Evolutionary conservation across 2,797 vertebrate species (phyloP).

Genomic region (Urocyon cinereoargenteus): DNA sequence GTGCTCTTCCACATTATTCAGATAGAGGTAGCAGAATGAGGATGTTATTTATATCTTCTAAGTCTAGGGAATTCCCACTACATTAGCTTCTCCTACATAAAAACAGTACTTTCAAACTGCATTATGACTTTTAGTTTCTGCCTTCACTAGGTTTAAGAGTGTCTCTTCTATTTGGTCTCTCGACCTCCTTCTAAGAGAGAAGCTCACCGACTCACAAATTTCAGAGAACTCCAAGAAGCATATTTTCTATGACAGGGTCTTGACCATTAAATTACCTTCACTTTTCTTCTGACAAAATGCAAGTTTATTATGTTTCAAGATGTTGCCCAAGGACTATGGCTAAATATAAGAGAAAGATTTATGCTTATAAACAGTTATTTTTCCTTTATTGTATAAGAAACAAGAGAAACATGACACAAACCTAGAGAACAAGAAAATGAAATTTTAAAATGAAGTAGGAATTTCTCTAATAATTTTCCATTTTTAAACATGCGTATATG

Average conservation of each 20-base stretch:
- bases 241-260: constrained; percentile 28
- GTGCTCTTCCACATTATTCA: neutral
- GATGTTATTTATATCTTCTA: neutral
- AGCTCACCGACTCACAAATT: constrained; percentile 38
- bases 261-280: constrained; percentile 70
- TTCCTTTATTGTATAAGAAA: constrained; percentile 51
- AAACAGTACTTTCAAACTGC: neutral
- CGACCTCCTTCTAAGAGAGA: neutral
- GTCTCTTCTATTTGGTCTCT: neutral
- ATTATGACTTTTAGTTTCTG: neutral
- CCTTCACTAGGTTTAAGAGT: neutral
- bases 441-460: constrained; percentile 58
- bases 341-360: constrained; percentile 63
- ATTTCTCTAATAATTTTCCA: neutral
- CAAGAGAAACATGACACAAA: constrained; percentile 42
- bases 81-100: neutral
- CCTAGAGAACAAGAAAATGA: constrained; percentile 32
- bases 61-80: neutral
- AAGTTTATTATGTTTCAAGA: constrained; percentile 69
- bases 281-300: constrained; percentile 72
- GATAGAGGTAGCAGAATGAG: neutral
- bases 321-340: constrained; percentile 32
- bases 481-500: neutral
- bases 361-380: constrained; percentile 59
- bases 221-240: neutral